These are phyloP conservation scores for Microcebus ravelobensis DNA, from an alignment of 2,113 vertebrate genomes.

Conservation along the genomic window DNA sequence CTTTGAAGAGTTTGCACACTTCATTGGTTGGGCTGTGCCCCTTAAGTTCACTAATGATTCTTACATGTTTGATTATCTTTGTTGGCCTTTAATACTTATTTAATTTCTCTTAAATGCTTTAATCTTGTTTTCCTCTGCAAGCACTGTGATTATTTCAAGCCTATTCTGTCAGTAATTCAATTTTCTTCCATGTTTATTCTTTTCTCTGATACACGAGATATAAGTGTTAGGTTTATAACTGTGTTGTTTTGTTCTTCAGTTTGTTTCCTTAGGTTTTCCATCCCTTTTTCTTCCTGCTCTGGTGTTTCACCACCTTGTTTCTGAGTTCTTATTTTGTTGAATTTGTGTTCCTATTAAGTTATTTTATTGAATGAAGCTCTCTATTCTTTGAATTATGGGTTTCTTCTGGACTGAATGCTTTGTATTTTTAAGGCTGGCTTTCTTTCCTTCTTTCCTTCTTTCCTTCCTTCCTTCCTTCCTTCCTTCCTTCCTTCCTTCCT, in stretches of 20 bases:
- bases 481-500: background rate
- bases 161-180: background rate
- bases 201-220: background rate
- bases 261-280: background rate
- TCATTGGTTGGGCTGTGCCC: background rate
- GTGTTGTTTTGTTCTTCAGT: background rate
- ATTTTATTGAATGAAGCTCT: background rate
- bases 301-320: background rate
- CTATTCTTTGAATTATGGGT: background rate
- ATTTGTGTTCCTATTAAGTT: background rate
- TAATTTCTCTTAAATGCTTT: background rate
- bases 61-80: background rate
- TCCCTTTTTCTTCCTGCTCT: background rate
- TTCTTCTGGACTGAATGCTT: background rate
- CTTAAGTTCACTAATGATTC: background rate
- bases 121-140: background rate
- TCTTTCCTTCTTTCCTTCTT: background rate
- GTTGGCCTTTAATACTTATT: background rate
- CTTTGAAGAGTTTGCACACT: background rate
- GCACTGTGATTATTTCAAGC: background rate
- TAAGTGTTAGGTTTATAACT: background rate
- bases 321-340: background rate
- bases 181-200: background rate
- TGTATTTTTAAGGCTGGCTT: background rate
- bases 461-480: background rate